Percentiles rank a stretch among this genome's conserved stretches.
phyloP scores from a whole-genome alignment of 2,797 vertebrate species.

The Acestrorhynchus altus region DNA sequence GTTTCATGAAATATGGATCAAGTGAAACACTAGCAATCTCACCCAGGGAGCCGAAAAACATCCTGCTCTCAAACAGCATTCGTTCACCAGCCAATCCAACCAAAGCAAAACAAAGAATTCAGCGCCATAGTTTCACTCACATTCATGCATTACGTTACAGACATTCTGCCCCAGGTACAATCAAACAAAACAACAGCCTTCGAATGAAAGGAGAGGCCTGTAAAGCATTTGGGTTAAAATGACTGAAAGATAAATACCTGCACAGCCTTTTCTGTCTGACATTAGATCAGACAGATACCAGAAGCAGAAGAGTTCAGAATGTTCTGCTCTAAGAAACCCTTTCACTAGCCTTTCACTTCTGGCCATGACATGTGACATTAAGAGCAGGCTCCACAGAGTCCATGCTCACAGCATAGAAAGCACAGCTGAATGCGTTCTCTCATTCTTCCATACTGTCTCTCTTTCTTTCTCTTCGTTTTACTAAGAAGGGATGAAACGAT shows the following conservation, averaged over 20 bases:
- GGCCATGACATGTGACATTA: slow-evolving; percentile 56
- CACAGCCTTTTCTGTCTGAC: not conserved
- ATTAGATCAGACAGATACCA: not conserved
- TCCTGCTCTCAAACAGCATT: slow-evolving; percentile 38
- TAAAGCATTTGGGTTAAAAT: not conserved
- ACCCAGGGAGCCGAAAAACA: slow-evolving; percentile 29
- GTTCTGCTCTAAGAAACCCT: slow-evolving; percentile 9
- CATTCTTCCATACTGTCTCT: slow-evolving; percentile 43
- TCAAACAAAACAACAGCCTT: not conserved
- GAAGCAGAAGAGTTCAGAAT: not conserved
- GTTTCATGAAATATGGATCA: slow-evolving; percentile 56
- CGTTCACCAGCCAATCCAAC: not conserved
- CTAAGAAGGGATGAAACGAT: slow-evolving; percentile 45
- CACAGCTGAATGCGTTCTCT: slow-evolving; percentile 48
- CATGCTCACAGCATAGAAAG: slow-evolving; percentile 38
- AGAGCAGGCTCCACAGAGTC: slow-evolving; percentile 30
- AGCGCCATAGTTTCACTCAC: not conserved
- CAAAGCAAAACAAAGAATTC: not conserved
- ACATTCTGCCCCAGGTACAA: not conserved
- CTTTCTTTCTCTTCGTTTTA: not conserved
- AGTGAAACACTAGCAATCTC: slow-evolving; percentile 42
- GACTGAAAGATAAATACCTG: slow-evolving; percentile 7
- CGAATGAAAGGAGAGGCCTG: not conserved
- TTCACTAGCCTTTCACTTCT: slow-evolving; percentile 21
- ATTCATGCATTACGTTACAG: slow-evolving; percentile 13